Conservation (phyloP, 2,888 invertebrate genomes). For the Gymnoscelis rufifasciata region DNA sequence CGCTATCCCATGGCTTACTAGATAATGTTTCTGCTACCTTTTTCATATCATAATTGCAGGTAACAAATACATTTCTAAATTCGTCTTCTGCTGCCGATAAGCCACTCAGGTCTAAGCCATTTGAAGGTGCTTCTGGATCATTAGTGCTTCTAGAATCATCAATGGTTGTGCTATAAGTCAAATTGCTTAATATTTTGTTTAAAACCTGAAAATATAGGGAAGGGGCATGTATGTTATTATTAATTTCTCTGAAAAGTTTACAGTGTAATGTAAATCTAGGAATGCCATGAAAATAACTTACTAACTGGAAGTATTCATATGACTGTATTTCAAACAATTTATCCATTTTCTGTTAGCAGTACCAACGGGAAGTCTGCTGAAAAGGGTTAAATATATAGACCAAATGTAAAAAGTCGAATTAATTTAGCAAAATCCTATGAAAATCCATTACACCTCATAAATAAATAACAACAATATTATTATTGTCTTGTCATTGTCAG, state of each 20-base stretch:
- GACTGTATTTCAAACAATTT: conserved; percentile 38
- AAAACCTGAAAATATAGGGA: conserved; percentile 35
- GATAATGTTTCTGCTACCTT: conserved; percentile 31
- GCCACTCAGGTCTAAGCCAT: not conserved
- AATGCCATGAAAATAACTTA: conserved; percentile 35
- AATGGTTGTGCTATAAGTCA: conserved; percentile 29
- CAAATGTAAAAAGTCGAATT: too few relatives aligned
- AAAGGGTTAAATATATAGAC: too few relatives aligned
- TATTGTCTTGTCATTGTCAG: too few relatives aligned
- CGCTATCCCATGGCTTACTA: conserved; percentile 35
- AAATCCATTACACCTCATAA: too few relatives aligned
- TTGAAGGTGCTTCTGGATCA: not conserved
- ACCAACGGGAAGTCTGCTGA: too few relatives aligned
- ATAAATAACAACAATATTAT: too few relatives aligned
- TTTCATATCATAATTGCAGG: conserved; percentile 38
- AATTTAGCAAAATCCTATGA: too few relatives aligned
- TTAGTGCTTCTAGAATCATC: conserved; percentile 1
- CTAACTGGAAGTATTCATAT: conserved; percentile 37
- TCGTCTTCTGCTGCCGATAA: conserved; percentile 37
- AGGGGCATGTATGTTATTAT: too few relatives aligned
- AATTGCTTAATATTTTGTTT: conserved; percentile 36
- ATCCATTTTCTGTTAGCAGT: conserved; percentile 40
- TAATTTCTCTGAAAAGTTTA: too few relatives aligned
- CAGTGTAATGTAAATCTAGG: too few relatives aligned
- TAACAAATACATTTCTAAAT: conserved; percentile 36